Evolutionary conservation across 2,888 invertebrate genomes (phyloP).

Genomic region (Cerastis rubricosa): DNA sequence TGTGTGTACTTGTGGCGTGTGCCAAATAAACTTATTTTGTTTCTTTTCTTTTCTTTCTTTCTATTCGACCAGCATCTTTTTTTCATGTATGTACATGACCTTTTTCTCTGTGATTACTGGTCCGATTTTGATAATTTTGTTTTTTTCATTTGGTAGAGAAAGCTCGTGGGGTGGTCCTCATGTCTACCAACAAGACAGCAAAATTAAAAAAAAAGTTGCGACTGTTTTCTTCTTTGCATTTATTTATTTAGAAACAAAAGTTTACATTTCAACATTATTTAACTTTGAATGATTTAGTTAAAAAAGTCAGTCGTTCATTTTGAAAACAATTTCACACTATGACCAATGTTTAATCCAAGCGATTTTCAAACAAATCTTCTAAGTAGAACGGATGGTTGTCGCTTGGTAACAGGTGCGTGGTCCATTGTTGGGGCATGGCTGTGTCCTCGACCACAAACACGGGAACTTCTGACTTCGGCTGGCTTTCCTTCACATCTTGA

Average conservation of each 20-base stretch:
- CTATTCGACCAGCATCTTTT: too few species aligned
- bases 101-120: too few species aligned
- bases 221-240: background rate
- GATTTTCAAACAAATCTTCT: constrained; percentile 46
- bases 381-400: constrained; percentile 33
- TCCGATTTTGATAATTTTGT: too few species aligned
- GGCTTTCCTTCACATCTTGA: constrained; percentile 10
- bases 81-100: too few species aligned
- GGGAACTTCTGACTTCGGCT: constrained; percentile 1
- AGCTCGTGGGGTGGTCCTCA: too few species aligned
- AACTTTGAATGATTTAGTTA: background rate
- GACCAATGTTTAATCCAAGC: constrained; percentile 6
- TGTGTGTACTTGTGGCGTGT: too few species aligned
- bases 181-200: too few species aligned
- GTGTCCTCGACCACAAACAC: background rate
- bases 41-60: too few species aligned
- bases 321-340: background rate
- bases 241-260: constrained; percentile 1
- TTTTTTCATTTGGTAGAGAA: too few species aligned
- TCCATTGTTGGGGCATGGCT: constrained; percentile 17
- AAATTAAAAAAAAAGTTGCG: too few species aligned
- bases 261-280: background rate
- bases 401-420: background rate
- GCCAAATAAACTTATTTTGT: too few species aligned
- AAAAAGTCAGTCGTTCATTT: background rate